Percentiles rank a stretch among this genome's conserved stretches.
Evolutionary conservation across 2,113 vertebrate species (phyloP).

Genomic region (Lota lota): DNA sequence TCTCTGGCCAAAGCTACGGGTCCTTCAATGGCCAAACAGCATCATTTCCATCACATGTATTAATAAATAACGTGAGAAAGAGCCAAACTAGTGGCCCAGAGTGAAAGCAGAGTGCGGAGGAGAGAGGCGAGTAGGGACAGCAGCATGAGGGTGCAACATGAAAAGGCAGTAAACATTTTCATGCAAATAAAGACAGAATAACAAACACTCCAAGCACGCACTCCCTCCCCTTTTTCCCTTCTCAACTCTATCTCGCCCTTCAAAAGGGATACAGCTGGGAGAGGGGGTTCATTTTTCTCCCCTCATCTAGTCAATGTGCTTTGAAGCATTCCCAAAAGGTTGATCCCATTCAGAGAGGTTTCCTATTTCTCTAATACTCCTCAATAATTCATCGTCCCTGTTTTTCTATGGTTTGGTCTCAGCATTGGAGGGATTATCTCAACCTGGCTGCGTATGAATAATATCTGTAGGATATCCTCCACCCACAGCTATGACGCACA

Average conservation of each 20-base stretch:
- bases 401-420: constrained; percentile 67
- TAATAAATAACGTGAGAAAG: no score
- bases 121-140: constrained; percentile 42
- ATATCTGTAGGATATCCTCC: constrained; percentile 66
- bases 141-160: constrained; percentile 55
- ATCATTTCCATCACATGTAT: no score
- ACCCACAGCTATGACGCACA: constrained; percentile 49
- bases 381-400: constrained; percentile 71
- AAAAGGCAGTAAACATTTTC: constrained; percentile 72
- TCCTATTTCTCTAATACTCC: constrained; percentile 73
- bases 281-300: constrained; percentile 30
- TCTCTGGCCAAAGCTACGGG: no score
- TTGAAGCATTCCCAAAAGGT: constrained; percentile 76
- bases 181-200: constrained; percentile 72
- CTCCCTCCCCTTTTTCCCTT: constrained; percentile 29
- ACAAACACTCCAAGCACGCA: constrained; percentile 55
- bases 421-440: constrained; percentile 68
- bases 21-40: no score
- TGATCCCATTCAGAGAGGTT: constrained; percentile 72
- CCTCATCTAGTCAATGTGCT: constrained; percentile 67
- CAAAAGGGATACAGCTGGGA: constrained; percentile 60
- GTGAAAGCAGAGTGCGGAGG: constrained; percentile 5
- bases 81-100: no score
- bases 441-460: constrained; percentile 74
- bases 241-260: constrained; percentile 37